phyloP scores from a whole-genome alignment of 2,113 vertebrate species.

The Osmerus eperlanus region DNA sequence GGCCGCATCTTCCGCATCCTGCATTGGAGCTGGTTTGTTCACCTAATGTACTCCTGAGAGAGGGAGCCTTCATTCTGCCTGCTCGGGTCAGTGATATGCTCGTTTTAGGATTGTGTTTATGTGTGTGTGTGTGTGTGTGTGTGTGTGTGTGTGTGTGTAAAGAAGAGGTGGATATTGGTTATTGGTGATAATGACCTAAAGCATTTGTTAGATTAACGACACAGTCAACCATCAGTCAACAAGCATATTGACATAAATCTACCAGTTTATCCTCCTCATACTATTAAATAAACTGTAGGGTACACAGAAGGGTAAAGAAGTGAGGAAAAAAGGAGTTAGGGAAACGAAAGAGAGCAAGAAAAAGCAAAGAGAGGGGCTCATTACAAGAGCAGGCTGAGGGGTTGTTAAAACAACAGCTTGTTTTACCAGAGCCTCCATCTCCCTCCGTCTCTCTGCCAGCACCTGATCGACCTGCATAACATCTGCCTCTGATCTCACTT shows the following conservation, averaged over 20 bases:
- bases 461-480: conserved; percentile 67
- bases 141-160: background rate
- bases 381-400: conserved; percentile 46
- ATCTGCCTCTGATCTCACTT: conserved; percentile 69
- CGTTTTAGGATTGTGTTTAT: background rate
- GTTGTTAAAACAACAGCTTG: conserved; percentile 48
- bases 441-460: conserved; percentile 31
- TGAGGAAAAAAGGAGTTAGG: conserved; percentile 11
- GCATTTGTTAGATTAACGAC: conserved; percentile 57
- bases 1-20: conserved; percentile 23
- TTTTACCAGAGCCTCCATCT: conserved; percentile 40
- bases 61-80: conserved; percentile 67
- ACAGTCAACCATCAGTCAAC: conserved; percentile 20
- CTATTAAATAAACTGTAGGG: background rate
- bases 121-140: background rate
- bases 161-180: background rate
- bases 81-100: conserved; percentile 31
- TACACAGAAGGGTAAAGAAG: background rate
- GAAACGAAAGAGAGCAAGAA: background rate
- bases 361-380: conserved; percentile 11
- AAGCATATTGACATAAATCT: background rate
- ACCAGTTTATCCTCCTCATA: background rate
- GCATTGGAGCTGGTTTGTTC: conserved; percentile 68
- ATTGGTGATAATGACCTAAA: conserved; percentile 38
- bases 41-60: conserved; percentile 66